Conservation (phyloP, 1,140 invertebrate genomes). For the Uloborus diversus region DNA sequence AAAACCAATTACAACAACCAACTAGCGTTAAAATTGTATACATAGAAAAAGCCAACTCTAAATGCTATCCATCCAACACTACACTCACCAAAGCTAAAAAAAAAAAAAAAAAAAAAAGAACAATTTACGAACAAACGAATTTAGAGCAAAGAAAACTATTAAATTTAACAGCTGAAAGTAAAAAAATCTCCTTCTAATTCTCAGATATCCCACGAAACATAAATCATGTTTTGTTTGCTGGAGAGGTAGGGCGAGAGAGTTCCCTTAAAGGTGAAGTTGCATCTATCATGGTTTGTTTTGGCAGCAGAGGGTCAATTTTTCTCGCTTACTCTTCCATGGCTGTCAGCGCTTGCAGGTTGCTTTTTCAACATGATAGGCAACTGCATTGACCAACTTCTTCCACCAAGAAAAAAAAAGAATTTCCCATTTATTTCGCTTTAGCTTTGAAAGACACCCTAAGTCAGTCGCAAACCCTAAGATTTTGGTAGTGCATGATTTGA, state of each 20-base stretch:
- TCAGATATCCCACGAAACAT: slow-evolving; percentile 37
- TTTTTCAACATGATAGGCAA: no score
- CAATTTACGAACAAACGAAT: not conserved
- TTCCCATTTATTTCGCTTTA: no score
- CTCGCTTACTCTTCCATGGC: not conserved
- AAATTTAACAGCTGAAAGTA: slow-evolving; percentile 41
- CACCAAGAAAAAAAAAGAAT: no score
- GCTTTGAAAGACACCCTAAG: no score
- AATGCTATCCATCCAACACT: not conserved
- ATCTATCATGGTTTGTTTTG: slow-evolving; percentile 53
- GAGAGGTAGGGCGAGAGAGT: slow-evolving; percentile 25
- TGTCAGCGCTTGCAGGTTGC: not conserved
- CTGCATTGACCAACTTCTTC: no score
- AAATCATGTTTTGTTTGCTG: slow-evolving; percentile 52
- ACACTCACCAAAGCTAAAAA: not conserved
- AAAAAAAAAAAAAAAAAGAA: not conserved
- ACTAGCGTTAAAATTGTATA: no score
- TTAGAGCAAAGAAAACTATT: slow-evolving; percentile 30
- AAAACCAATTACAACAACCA: no score
- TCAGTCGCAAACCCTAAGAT: no score
- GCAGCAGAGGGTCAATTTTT: slow-evolving; percentile 41
- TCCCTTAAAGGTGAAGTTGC: slow-evolving; percentile 36
- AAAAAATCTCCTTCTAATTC: slow-evolving; percentile 38
- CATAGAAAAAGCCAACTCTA: no score
- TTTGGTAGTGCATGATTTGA: no score